A percentile compares a stretch with the other conserved stretches of the same genome.
phyloP scores from a whole-genome alignment of 2,113 vertebrate genomes.

The Cranoglanis bouderius region DNA sequence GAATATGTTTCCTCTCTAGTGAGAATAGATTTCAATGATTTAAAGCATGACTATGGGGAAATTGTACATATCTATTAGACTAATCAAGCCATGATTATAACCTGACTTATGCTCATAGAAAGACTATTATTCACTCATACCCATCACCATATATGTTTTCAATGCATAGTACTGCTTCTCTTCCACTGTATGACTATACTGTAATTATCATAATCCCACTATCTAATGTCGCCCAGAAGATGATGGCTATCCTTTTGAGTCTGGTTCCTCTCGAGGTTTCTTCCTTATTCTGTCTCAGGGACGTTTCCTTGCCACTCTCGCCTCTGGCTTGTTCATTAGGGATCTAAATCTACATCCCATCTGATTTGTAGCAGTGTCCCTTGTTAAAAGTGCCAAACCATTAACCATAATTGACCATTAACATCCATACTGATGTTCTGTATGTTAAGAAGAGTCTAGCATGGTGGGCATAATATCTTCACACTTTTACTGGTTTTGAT shows the following conservation, averaged over 20 bases:
- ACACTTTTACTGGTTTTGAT: neutral
- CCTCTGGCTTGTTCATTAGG: constrained; percentile 23
- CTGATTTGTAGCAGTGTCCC: constrained; percentile 13
- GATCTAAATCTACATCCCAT: constrained; percentile 15
- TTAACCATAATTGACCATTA: constrained; percentile 25
- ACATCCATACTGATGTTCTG: neutral
- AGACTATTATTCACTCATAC: neutral
- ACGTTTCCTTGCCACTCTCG: neutral
- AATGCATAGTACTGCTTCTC: neutral
- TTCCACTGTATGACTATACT: neutral
- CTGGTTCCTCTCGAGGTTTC: neutral
- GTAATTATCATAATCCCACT: constrained; percentile 3
- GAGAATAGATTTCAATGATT: neutral
- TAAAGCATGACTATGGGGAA: neutral
- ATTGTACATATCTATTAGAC: neutral
- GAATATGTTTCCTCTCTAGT: neutral
- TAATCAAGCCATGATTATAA: neutral
- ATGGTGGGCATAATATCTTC: neutral
- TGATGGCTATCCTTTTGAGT: constrained; percentile 1
- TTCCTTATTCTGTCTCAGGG: constrained; percentile 5
- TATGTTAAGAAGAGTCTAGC: neutral
- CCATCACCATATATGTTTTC: neutral
- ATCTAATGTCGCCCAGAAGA: constrained; percentile 2
- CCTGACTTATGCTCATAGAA: neutral
- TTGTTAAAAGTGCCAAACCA: constrained; percentile 6